phyloP scores from a whole-genome alignment of 2,888 invertebrate genomes.

The Athripsodes cinereus region DNA sequence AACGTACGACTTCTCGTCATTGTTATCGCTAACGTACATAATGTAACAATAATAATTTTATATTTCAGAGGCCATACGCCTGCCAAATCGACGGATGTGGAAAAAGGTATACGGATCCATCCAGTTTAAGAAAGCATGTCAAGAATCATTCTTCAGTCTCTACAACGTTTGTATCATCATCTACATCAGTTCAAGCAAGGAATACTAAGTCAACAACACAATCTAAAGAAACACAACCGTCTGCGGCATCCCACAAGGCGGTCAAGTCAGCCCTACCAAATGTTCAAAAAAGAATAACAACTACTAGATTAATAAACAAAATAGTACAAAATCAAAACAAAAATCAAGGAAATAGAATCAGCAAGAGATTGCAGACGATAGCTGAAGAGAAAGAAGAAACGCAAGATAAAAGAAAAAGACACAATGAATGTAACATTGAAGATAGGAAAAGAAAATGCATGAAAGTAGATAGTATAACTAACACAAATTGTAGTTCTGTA shows the following conservation, averaged over 20 bases:
- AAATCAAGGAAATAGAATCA: not conserved
- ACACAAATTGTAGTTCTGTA: no score
- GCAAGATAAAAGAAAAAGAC: not conserved
- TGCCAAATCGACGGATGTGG: slow-evolving; percentile 82
- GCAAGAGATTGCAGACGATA: slow-evolving; percentile 14
- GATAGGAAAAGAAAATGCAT: no score
- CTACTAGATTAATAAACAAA: slow-evolving; percentile 3
- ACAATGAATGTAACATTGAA: not conserved
- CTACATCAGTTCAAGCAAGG: slow-evolving; percentile 32
- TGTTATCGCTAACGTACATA: no score
- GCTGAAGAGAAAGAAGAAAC: slow-evolving; percentile 10
- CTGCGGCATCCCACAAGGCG: not conserved
- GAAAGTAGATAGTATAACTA: no score
- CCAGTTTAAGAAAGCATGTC: slow-evolving; percentile 87
- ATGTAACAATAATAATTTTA: no score
- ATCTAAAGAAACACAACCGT: not conserved
- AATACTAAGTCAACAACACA: not conserved
- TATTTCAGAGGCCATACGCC: slow-evolving; percentile 79
- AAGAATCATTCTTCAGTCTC: slow-evolving; percentile 60
- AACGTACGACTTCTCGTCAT: no score
- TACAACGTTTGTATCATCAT: not conserved
- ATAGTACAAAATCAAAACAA: not conserved
- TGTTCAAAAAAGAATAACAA: slow-evolving; percentile 11
- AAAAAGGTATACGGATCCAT: slow-evolving; percentile 92
- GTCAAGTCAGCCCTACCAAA: slow-evolving; percentile 4